Evolutionary conservation across 2,888 invertebrate genomes (phyloP), one percentile per base, ranked within the genome.

Genomic region (Temnothorax rugatulus): DNA sequence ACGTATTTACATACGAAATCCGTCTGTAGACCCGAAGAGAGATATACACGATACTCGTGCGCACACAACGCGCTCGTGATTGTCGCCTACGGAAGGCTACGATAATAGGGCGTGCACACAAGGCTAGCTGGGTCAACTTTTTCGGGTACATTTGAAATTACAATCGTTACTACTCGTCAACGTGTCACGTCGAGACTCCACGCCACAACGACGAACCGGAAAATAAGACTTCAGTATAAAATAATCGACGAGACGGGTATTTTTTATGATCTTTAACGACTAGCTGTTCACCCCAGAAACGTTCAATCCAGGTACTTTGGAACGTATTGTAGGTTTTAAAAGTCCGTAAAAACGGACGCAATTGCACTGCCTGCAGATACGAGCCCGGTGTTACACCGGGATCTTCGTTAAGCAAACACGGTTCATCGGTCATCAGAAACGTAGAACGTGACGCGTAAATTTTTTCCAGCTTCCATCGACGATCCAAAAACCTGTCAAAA

Each of bases 1-100:
- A 63, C 57, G 38, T 52, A 85, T 85, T 84, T 81, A 54, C 85
- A 81, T 81, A 71, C 68, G 57, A 83, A 85, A 83, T 85, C 79
- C 74, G 44, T 15, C 52, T 21, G 71, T 59, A 15, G 21, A 76
- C 41, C n/a, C 15, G 29, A 44, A 34, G 4, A 77, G 52, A 52
- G 18, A 63, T 47, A 77, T 41, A 52, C 29, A 52, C 9, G 13
- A n/a, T 7, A 38, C 41, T 68, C 41, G 7, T 44, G 11, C 21
- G 57, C 47, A 66, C 54, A 50, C 21, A 44, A 57, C 52, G 18
- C 18, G n/a, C 15, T 66, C 64, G 34, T 38, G 54, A 50, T 76
- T 50, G 59, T 68, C 66, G 9, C 29, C 41, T 25, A 61, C 9
- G 52, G 64, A 52, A 61, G n/a, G 29, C n/a, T 15, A 59, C n/a